phyloP scores from a whole-genome alignment of 1,140 invertebrate species.

The Diabrotica undecimpunctata region DNA sequence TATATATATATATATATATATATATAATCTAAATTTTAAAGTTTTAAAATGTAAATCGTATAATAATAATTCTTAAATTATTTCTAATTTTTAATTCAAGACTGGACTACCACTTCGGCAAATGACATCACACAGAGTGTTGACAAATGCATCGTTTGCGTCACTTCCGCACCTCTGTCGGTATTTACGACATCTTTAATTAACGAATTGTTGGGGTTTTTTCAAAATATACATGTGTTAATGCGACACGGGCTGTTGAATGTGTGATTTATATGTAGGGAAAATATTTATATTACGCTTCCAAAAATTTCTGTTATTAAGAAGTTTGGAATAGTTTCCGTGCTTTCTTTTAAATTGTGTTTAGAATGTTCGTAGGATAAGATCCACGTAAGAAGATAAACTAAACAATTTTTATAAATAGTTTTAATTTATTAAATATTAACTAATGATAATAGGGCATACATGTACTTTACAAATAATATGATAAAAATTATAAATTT shows the following conservation, averaged over 20 bases:
- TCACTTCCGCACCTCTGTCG: constrained; percentile 5
- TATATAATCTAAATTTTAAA: too few relatives aligned
- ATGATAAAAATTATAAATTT: too few relatives aligned
- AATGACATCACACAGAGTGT: neutral
- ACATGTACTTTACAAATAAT: too few relatives aligned
- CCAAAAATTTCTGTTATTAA: neutral
- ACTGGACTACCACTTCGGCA: neutral
- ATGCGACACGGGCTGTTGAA: neutral
- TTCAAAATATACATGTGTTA: constrained; percentile 1
- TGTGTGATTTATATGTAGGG: neutral
- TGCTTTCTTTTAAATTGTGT: too few relatives aligned
- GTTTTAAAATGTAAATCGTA: too few relatives aligned
- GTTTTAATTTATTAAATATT: too few relatives aligned
- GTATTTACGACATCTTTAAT: constrained; percentile 9
- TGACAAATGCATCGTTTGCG: neutral
- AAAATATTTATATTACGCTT: neutral
- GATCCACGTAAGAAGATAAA: too few relatives aligned
- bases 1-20: too few relatives aligned
- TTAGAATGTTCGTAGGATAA: too few relatives aligned
- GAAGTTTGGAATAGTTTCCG: neutral
- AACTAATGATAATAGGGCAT: too few relatives aligned
- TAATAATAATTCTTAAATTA: too few relatives aligned
- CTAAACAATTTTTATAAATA: too few relatives aligned
- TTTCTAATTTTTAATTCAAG: neutral
- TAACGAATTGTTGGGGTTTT: constrained; percentile 10